Evolutionary conservation across 2,888 invertebrate genomes (phyloP).

Genomic region (Ferdinandea cuprea): DNA sequence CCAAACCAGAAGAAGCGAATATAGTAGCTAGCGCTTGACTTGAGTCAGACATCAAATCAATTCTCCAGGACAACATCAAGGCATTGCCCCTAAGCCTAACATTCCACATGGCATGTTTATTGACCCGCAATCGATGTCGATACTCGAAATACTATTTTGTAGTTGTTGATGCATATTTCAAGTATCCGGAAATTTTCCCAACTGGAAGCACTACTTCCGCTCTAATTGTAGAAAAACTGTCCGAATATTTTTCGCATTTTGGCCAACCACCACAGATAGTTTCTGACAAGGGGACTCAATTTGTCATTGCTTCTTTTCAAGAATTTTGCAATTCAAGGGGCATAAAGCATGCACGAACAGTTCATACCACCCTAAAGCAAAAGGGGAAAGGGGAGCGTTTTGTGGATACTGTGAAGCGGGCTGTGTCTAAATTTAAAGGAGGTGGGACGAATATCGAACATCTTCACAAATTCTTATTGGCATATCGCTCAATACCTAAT

Average conservation of each 20-base stretch:
- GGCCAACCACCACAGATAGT: slow-evolving; percentile 11
- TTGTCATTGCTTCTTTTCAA: slow-evolving; percentile 4
- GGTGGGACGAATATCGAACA: slow-evolving; percentile 19
- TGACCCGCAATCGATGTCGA: slow-evolving; percentile 9
- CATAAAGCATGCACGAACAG: neutral
- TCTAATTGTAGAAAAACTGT: neutral
- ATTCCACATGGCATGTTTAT: slow-evolving; percentile 6
- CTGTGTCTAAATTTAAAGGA: neutral
- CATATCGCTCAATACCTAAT: slow-evolving; percentile 17
- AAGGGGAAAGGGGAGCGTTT: neutral
- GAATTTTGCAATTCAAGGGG: slow-evolving; percentile 2
- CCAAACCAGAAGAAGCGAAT: slow-evolving; percentile 32
- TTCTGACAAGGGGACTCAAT: neutral
- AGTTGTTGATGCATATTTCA: neutral
- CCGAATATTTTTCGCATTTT: slow-evolving; percentile 23
- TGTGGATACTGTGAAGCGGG: slow-evolving; percentile 3
- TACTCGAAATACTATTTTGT: slow-evolving; percentile 3
- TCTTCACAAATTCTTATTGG: slow-evolving; percentile 2
- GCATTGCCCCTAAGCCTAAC: neutral
- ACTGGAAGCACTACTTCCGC: slow-evolving; percentile 59
- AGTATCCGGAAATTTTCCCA: slow-evolving; percentile 77
- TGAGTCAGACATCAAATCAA: neutral
- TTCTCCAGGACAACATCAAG: slow-evolving; percentile 24
- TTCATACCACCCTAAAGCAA: neutral
- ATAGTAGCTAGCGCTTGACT: slow-evolving; percentile 5